These are phyloP conservation scores for Zaprionus gabonicus DNA, from an alignment of 1,140 invertebrate species.

Conservation along the genomic window DNA sequence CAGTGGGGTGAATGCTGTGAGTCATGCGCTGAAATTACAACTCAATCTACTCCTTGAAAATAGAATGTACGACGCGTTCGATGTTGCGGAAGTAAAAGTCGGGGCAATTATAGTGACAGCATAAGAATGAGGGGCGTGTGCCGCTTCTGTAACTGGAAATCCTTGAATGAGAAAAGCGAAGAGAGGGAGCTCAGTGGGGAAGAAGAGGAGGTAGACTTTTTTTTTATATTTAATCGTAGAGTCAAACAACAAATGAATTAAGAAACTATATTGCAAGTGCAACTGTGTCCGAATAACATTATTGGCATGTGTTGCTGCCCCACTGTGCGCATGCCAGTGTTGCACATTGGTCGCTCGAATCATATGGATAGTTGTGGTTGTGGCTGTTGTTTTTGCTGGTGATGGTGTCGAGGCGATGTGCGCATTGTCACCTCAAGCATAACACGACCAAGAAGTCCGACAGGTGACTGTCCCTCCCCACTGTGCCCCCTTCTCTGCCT, in stretches of 20 bases:
- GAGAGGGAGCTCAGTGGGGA: not conserved
- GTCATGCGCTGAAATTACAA: slow-evolving; percentile 2
- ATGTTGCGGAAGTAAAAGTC: slow-evolving; percentile 33
- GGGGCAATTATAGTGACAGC: not conserved
- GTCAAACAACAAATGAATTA: not conserved
- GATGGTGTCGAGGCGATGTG: slow-evolving; percentile 41
- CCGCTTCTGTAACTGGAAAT: not conserved
- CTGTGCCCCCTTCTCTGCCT: not conserved
- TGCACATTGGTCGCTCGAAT: slow-evolving; percentile 20
- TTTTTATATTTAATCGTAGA: too few species aligned
- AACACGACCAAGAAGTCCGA: slow-evolving; percentile 54
- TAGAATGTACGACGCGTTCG: slow-evolving; percentile 27
- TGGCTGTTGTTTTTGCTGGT: not conserved
- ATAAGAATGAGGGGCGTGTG: slow-evolving; percentile 1
- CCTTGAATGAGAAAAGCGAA: not conserved
- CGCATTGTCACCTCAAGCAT: slow-evolving; percentile 70
- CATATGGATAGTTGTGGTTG: not conserved
- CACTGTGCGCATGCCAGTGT: slow-evolving; percentile 20
- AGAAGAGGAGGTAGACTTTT: not conserved
- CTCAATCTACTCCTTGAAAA: slow-evolving; percentile 20
- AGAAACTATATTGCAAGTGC: not conserved
- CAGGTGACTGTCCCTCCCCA: slow-evolving; percentile 8
- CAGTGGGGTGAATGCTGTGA: slow-evolving; percentile 37
- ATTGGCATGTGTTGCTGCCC: not conserved
- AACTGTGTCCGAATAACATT: not conserved